phyloP scores from a whole-genome alignment of 1,140 invertebrate genomes.

The Drosophila sproati region DNA sequence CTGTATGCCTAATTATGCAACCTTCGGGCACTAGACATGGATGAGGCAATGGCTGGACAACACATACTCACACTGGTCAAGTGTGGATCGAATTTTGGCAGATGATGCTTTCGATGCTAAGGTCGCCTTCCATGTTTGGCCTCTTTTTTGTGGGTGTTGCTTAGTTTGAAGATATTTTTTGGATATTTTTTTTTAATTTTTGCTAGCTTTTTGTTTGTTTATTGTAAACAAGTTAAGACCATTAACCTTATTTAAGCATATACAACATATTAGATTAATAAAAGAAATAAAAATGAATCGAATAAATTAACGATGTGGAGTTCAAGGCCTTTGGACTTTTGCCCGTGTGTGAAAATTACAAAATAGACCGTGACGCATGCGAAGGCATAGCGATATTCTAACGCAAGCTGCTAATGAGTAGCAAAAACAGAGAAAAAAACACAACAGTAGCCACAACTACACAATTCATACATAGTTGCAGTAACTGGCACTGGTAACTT shows the following conservation, averaged over 20 bases:
- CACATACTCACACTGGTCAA: conserved; percentile 36
- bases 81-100: conserved; percentile 46
- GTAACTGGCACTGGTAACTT: conserved; percentile 31
- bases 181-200: conserved; percentile 11
- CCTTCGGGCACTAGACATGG: conserved; percentile 50
- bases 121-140: conserved; percentile 53
- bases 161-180: conserved; percentile 53
- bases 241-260: conserved; percentile 67
- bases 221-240: conserved; percentile 66
- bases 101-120: conserved; percentile 62
- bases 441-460: neutral
- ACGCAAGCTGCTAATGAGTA: conserved; percentile 29
- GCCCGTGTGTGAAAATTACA: conserved; percentile 46
- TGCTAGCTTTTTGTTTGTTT: conserved; percentile 50
- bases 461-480: conserved; percentile 36
- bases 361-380: conserved; percentile 27
- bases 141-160: conserved; percentile 63
- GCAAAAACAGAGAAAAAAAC: neutral
- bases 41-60: conserved; percentile 46
- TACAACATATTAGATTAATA: conserved; percentile 32
- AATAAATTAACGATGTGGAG: conserved; percentile 28
- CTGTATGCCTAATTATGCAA: conserved; percentile 52
- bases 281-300: neutral
- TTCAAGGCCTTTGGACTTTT: conserved; percentile 60
- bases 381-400: conserved; percentile 46